Evolutionary conservation across 2,888 invertebrate species (phyloP), one percentile per base, ranked within the genome.

Genomic region (Lysandra bellargus): DNA sequence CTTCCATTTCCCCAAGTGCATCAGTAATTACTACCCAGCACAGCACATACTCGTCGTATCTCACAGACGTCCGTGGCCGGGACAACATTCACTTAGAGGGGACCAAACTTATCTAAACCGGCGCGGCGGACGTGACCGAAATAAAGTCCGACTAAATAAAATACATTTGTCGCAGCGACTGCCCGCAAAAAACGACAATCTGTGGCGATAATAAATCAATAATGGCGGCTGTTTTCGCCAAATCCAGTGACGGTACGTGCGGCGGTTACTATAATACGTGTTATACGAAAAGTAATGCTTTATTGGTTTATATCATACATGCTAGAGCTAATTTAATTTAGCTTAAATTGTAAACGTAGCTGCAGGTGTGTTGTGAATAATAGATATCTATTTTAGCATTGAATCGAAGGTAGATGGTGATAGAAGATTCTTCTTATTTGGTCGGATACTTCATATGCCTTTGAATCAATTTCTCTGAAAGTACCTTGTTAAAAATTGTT

Each of bases 171-270:
- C 80, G 82, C 81, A 86, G 87, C 85, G 85, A 86, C 84, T 80
- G 80, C 79, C 82, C 82, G 81, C 83, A 85, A 87, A 86, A 87
- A 87, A 85, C 85, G 83, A 53, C 76, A 76, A 76, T 76, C 76
- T 76, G 76, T 12, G 76, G 80, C 82, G 83, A 84, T 84, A 86
- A 88, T 91, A 91, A 89, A 90, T 90, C 89, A 89, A 89, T 88
- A 89, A 89, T 87, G 86, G 85, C 83, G 84, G 87, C 88, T 90
- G 88, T 91, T 91, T 92, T 90, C 89, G 87, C 87, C 88, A 86
- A 89, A 91, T 88, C 87, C 90, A 88, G 86, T 86, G 85, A 82
- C 85, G 86, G 87, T 87, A 88, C 89, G 90, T 89, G 91, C 88
- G 89, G 91, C 87, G 91, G 92, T 89, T 88, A 57, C 57, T 17